These are phyloP conservation scores for Penaeus monodon DNA, from an alignment of 2,888 invertebrate species.

Conservation along the genomic window DNA sequence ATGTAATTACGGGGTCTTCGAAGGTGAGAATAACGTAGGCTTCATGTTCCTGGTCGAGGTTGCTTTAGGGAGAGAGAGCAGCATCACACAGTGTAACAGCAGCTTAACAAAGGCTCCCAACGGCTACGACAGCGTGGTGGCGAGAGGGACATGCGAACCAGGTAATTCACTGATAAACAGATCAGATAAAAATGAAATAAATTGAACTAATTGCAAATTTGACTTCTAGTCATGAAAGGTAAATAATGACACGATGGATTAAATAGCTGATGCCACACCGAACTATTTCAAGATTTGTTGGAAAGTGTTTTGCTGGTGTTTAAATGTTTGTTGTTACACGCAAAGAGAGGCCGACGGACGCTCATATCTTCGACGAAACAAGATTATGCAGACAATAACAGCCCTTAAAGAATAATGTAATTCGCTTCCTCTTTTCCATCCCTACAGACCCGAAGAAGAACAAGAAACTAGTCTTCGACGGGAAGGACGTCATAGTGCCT, in stretches of 20 bases:
- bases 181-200: too few relatives aligned
- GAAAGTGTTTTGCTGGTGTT: too few relatives aligned
- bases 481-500: slow-evolving; percentile 54
- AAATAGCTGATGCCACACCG: too few relatives aligned
- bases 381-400: too few relatives aligned
- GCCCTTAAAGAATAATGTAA: too few relatives aligned
- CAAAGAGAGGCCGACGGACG: too few relatives aligned
- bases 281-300: too few relatives aligned
- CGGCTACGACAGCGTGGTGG: slow-evolving; percentile 66
- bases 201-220: too few relatives aligned
- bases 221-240: too few relatives aligned
- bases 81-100: slow-evolving; percentile 68
- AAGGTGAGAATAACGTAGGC: slow-evolving; percentile 65
- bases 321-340: too few relatives aligned
- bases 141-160: slow-evolving; percentile 32
- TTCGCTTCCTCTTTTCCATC: background rate
- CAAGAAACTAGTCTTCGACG: slow-evolving; percentile 41
- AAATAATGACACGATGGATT: too few relatives aligned
- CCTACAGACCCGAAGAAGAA: slow-evolving; percentile 58
- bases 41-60: slow-evolving; percentile 72
- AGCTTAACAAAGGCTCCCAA: slow-evolving; percentile 68
- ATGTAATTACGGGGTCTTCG: slow-evolving; percentile 19
- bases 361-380: too few relatives aligned
- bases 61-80: slow-evolving; percentile 70
- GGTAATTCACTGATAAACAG: background rate